phyloP scores from a whole-genome alignment of 2,888 invertebrate genomes.

The Meiosimyza decipiens region DNA sequence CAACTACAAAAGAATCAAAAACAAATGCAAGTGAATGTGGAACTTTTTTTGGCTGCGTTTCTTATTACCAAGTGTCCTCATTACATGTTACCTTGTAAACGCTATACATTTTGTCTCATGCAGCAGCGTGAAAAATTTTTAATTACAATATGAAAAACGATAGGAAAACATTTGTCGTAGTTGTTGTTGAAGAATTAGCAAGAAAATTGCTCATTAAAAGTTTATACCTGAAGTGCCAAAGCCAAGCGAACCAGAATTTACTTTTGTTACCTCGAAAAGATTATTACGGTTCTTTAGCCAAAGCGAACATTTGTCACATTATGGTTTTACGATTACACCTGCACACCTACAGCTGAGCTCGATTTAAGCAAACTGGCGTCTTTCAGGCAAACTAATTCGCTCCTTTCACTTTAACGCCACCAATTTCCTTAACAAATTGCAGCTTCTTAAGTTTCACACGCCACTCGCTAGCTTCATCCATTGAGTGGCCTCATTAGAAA shows the following conservation, averaged over 20 bases:
- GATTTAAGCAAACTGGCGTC: too few species aligned
- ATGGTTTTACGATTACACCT: too few species aligned
- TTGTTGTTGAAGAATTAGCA: constrained; percentile 18
- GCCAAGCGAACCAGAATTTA: not conserved
- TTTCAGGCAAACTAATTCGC: not conserved
- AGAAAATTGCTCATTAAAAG: constrained; percentile 40
- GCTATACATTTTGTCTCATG: not conserved
- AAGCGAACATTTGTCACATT: too few species aligned
- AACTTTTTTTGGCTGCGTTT: constrained; percentile 1
- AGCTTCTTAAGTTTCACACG: not conserved
- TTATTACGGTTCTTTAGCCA: too few species aligned
- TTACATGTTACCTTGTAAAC: constrained; percentile 12
- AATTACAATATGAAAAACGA: constrained; percentile 22
- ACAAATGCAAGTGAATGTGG: constrained; percentile 14
- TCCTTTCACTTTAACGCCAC: not conserved
- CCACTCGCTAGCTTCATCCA: not conserved
- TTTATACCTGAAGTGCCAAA: constrained; percentile 33
- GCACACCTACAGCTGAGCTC: too few species aligned
- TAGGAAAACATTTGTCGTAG: not conserved
- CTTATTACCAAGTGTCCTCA: constrained; percentile 1
- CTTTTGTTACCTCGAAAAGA: not conserved
- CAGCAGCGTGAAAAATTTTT: constrained; percentile 2
- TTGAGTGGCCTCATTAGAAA: constrained; percentile 9
- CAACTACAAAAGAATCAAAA: not conserved
- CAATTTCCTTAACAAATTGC: not conserved